Base-by-base conservation (phyloP, 2,888 invertebrate species). In the Pterobdella sp. region DNA sequence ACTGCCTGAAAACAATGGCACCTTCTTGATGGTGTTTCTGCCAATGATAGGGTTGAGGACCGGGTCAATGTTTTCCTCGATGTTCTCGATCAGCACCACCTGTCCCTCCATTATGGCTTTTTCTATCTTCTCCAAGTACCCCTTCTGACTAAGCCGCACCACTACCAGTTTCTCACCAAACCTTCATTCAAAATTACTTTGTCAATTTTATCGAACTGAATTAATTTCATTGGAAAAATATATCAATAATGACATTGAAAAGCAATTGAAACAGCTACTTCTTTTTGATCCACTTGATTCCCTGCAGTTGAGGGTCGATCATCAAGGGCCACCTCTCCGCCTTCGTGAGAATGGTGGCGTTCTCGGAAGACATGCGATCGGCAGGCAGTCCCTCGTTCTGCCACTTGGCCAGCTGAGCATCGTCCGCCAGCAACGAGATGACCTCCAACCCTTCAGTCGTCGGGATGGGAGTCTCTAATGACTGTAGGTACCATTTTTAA, bases 291-390 rank as follows among this genome's bases (percentile, higher is more conserved):
- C 96, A 96, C 83, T 95, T 95, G 1, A 94, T 89, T 22, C 94
- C 83, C 73, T 95, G 86, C 89, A 93, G 82, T 87, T 94, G 94
- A 0, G 95, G 95, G 86, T 96, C 95, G 80, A 96, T 94, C 91
- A 96, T 94, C 64, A 96, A 85, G 0, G 96, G 94, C 95, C 95
- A 96, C 72, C 95, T 88, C 83, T 93, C 94, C 7, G 94, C 94
- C 82, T 91, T 94, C 0, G 92, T 90, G 64, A 96, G 86, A 81
- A 96, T 94, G 0, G 94, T 94, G 3, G 95, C 95, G 84, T 96
- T 96, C 85, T 96, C 95, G 64, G 93, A 93, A 18, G 95, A 95
- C 94, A 96, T 95, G 77, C 93, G 87, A 83, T 96, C 96, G 75
- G 93, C 93, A 0, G 96, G 96, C 68, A 96, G 84, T 1, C 94